A percentile compares a stretch with the other conserved stretches of the same genome.
phyloP scores from a whole-genome alignment of 1,140 invertebrate species.

The Drosophila sp. region DNA sequence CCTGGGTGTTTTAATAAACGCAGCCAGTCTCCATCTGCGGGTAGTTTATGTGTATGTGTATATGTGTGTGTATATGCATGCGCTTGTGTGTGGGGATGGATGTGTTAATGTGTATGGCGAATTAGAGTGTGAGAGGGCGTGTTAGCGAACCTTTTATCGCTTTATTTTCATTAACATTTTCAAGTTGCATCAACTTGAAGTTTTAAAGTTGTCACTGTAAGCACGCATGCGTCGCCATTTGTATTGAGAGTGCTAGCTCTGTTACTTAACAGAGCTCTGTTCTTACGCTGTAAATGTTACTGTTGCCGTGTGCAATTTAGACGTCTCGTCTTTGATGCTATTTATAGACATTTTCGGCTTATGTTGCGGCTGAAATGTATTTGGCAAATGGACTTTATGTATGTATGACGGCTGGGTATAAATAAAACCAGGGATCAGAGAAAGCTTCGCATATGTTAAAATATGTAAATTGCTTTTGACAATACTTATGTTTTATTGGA shows the following conservation, averaged over 20 bases:
- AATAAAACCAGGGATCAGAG: slow-evolving; percentile 17
- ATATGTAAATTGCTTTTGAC: background rate
- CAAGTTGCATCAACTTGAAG: slow-evolving; percentile 55
- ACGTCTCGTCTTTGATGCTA: slow-evolving; percentile 43
- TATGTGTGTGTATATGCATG: slow-evolving; percentile 7
- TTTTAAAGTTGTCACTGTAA: slow-evolving; percentile 52
- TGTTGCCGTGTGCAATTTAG: slow-evolving; percentile 40
- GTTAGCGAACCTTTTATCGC: slow-evolving; percentile 36
- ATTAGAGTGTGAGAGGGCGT: slow-evolving; percentile 19
- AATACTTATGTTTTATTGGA: too few relatives aligned
- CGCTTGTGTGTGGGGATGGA: background rate
- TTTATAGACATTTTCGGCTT: slow-evolving; percentile 48
- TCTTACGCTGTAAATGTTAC: slow-evolving; percentile 23
- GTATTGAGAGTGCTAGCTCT: slow-evolving; percentile 16
- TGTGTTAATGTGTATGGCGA: too few relatives aligned
- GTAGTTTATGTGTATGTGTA: slow-evolving; percentile 11
- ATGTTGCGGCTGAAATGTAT: slow-evolving; percentile 15
- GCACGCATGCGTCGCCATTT: slow-evolving; percentile 60
- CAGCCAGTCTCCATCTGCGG: slow-evolving; percentile 36
- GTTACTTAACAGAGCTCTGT: slow-evolving; percentile 53
- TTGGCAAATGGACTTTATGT: background rate
- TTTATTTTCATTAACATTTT: slow-evolving; percentile 77
- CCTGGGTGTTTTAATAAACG: slow-evolving; percentile 74
- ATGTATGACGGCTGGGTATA: background rate
- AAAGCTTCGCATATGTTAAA: background rate